Evolutionary conservation across 2,888 invertebrate genomes (phyloP).

Genomic region (Vanessa cardui): DNA sequence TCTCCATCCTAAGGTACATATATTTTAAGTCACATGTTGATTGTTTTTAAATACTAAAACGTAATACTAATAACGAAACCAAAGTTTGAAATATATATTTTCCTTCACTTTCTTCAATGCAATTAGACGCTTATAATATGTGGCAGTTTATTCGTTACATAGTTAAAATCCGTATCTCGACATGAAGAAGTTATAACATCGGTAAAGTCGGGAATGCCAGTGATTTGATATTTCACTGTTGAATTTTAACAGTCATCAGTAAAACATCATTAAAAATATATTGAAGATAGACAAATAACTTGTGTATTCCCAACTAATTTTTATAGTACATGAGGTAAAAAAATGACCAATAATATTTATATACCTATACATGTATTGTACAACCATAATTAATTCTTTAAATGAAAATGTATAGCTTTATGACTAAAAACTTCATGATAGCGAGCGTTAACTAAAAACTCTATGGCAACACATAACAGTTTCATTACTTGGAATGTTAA

Average conservation of each 20-base stretch:
- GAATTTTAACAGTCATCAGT: not conserved
- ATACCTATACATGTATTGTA: not conserved
- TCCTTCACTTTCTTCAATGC: not conserved
- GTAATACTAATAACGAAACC: not conserved
- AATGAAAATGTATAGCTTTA: not conserved
- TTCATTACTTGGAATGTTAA: slow-evolving; percentile 19
- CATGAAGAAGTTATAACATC: not conserved
- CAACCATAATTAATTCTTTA: not conserved
- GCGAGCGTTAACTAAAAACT: slow-evolving; percentile 5
- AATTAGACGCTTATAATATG: not conserved
- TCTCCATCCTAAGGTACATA: slow-evolving; percentile 4
- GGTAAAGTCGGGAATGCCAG: slow-evolving; percentile 3
- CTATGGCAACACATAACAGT: slow-evolving; percentile 4
- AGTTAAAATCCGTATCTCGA: too few species aligned
- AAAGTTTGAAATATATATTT: not conserved
- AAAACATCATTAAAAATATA: too few species aligned
- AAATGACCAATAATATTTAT: not conserved
- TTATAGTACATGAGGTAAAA: slow-evolving; percentile 2
- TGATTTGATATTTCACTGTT: not conserved
- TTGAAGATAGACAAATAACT: too few species aligned
- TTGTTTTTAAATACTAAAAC: slow-evolving; percentile 4
- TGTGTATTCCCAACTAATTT: slow-evolving; percentile 2
- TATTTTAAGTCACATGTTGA: slow-evolving; percentile 3
- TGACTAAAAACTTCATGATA: not conserved
- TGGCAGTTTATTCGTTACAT: not conserved